Percentiles rank a stretch among this genome's conserved stretches.
phyloP scores from a whole-genome alignment of 2,888 invertebrate genomes.

The Sphecodes monilicornis region DNA sequence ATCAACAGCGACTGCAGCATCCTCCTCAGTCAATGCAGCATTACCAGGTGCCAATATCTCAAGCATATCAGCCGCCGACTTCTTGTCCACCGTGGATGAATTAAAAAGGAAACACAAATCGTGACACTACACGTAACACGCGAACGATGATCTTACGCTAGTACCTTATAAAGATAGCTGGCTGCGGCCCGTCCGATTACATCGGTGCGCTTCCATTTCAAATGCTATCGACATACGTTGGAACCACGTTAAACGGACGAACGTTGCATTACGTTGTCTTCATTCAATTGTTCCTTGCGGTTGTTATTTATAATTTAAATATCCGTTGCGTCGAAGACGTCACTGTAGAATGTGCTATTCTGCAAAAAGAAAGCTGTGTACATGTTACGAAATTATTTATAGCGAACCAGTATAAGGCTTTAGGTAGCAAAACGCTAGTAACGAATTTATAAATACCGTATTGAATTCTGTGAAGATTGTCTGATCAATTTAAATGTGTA shows the following conservation, averaged over 20 bases:
- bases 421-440: conserved; percentile 36
- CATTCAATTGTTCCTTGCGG: conserved; percentile 62
- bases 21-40: conserved; percentile 72
- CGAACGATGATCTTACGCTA: conserved; percentile 39
- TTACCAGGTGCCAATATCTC: conserved; percentile 76
- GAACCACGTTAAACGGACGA: conserved; percentile 48
- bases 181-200: conserved; percentile 41
- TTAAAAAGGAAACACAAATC: conserved; percentile 50
- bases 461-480: conserved; percentile 2
- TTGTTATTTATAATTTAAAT: conserved; percentile 55
- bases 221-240: background rate
- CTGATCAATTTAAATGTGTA: background rate
- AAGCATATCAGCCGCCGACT: conserved; percentile 74
- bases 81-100: conserved; percentile 79
- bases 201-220: background rate
- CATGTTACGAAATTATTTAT: conserved; percentile 61
- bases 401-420: conserved; percentile 22
- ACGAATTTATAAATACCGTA: conserved; percentile 36
- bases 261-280: conserved; percentile 52
- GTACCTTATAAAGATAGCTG: conserved; percentile 56
- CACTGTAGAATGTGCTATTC: conserved; percentile 43
- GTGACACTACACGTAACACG: background rate
- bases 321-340: conserved; percentile 29
- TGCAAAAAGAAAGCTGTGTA: conserved; percentile 63
- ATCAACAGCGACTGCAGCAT: conserved; percentile 75